Base-by-base conservation (phyloP, 2,888 invertebrate species). In the Xestia c-nigrum region DNA sequence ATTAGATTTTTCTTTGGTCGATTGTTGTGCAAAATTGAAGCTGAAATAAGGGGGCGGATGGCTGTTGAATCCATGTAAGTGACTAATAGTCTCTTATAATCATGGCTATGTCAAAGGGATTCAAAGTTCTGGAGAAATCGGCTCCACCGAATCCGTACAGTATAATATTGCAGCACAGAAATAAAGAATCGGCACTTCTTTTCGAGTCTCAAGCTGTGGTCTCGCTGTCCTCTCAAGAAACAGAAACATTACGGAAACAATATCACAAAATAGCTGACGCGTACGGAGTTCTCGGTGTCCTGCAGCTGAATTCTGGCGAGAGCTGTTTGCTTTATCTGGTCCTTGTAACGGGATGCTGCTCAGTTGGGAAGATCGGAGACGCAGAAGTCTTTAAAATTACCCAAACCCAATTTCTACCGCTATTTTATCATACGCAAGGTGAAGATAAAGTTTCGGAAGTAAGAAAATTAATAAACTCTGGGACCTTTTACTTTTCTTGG, bases 401-500 rank as follows among this genome's bases (percentile, higher is more conserved):
- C 0, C 99, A 99, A 94, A 99, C 99, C 0, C 98, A 98, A 89
- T 99, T 99, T 94, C 97, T 99, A 16, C 99, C 99, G 0, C 95
- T 99, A 80, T 98, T 98, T 93, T 98, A 98, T 91, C 97, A 97
- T 66, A 92, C 97, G 1, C 97, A 97, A 83, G 97, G 97, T 59
- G 97, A 97, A 89, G 97, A 97, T 88, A 97, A 97, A 91, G 97
- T 97, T 31, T 95, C 97, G 61, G 97, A 97, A 90, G 97, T 97
- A 24, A 97, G 99, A 84, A 99, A 99, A 94, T 97, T 99, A 74
- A 97, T 99, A 6, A 99, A 99, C 93, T 99, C 99, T n/a, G 99
- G 99, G 19, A 99, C 99, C 57, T 99, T 99, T 94, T 99, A 99
- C 94, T 99, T 99, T 94, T 98, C 99, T 0, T 98, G 98, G 98